Conservation (phyloP, 2,797 vertebrate species). For the Lateolabrax maculatus region DNA sequence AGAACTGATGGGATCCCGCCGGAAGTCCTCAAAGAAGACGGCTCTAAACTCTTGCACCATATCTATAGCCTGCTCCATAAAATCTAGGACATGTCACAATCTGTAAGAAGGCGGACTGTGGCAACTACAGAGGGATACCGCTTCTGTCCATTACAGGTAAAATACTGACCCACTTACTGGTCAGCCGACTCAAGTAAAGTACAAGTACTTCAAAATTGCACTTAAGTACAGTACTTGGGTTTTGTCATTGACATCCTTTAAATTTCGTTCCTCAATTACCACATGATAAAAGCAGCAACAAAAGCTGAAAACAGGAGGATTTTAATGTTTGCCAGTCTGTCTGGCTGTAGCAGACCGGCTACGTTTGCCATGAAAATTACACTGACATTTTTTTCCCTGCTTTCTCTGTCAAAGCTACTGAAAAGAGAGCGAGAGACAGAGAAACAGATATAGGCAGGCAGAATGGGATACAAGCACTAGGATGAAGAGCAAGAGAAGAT, state of each 20-base stretch:
- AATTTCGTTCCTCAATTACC: neutral
- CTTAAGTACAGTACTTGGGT: too few relatives aligned
- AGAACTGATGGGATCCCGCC: too few relatives aligned
- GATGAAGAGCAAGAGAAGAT: conserved; percentile 60
- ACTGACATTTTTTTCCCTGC: conserved; percentile 6
- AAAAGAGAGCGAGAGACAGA: neutral
- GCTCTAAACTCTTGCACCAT: too few relatives aligned
- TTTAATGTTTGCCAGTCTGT: conserved; percentile 16
- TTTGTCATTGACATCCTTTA: conserved; percentile 15
- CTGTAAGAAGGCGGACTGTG: too few relatives aligned
- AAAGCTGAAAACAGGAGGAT: conserved; percentile 4
- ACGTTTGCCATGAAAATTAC: conserved; percentile 18
- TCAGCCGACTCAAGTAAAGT: too few relatives aligned
- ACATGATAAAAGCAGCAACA: conserved; percentile 4
- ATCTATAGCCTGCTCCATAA: too few relatives aligned
- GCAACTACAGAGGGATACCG: too few relatives aligned
- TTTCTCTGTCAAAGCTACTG: conserved; percentile 9
- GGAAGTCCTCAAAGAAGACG: too few relatives aligned
- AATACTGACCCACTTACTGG: too few relatives aligned
- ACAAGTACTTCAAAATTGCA: too few relatives aligned
- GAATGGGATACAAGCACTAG: conserved; percentile 45
- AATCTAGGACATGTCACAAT: too few relatives aligned
- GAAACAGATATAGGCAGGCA: conserved; percentile 32
- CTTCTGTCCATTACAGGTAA: too few relatives aligned
- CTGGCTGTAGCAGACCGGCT: conserved; percentile 13